Percentiles rank a stretch among this genome's conserved stretches.
Conservation (phyloP, 2,113 vertebrate genomes). For the Tachycineta bicolor region DNA sequence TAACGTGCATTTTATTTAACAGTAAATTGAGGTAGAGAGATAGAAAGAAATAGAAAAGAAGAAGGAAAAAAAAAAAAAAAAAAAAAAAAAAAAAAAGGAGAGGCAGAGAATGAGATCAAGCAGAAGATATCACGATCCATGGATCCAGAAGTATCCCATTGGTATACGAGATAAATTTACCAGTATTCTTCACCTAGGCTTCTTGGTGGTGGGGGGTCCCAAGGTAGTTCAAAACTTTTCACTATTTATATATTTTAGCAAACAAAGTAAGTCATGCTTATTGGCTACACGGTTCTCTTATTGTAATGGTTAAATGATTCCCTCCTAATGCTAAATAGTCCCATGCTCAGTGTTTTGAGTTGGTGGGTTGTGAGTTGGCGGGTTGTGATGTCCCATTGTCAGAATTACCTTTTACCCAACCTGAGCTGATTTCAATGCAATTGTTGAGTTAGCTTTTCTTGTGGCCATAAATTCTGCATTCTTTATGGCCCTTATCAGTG, state of each 20-base stretch:
- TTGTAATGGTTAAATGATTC: not conserved
- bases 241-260: not conserved
- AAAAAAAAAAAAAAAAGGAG: rapidly evolving
- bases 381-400: not conserved
- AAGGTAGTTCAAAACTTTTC: not conserved
- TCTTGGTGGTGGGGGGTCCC: not conserved
- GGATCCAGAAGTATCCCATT: not conserved
- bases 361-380: not conserved
- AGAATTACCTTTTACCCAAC: not conserved
- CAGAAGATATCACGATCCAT: not conserved
- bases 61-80: no score
- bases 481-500: not conserved
- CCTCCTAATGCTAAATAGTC: not conserved
- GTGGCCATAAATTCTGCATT: not conserved
- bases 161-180: not conserved
- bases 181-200: not conserved
- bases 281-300: not conserved
- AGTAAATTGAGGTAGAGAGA: not conserved
- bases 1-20: not conserved
- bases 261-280: not conserved
- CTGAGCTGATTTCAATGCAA: not conserved
- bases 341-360: not conserved
- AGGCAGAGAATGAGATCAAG: not conserved
- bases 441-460: not conserved
- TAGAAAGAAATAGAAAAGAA: not conserved